Conservation (phyloP, 53 echinoderm and acorn worm species). For the Zoroaster sp. region DNA sequence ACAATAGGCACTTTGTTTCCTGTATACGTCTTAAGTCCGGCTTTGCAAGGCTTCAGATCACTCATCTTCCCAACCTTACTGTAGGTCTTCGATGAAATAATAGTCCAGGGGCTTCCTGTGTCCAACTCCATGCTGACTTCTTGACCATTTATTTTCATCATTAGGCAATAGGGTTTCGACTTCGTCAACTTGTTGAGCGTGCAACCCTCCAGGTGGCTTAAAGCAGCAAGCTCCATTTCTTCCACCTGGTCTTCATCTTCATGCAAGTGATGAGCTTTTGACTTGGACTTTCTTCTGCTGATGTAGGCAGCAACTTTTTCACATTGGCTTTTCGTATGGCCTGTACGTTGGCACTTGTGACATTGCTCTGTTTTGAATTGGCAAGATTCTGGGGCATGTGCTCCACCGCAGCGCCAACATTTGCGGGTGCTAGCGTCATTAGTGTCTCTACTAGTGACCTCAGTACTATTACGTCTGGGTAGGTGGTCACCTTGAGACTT, state of each 20-base stretch:
- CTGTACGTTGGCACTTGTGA: too few relatives aligned
- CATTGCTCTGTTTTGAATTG: background rate
- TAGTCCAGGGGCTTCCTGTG: too few relatives aligned
- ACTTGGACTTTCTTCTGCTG: background rate
- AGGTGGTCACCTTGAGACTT: background rate
- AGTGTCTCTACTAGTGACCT: background rate
- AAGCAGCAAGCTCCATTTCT: background rate
- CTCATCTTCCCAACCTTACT: too few relatives aligned
- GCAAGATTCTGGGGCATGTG: background rate
- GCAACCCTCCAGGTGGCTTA: background rate
- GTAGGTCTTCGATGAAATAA: too few relatives aligned
- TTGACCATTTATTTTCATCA: too few relatives aligned
- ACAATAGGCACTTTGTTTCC: too few relatives aligned
- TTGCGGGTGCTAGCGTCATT: too few relatives aligned
- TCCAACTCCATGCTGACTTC: too few relatives aligned
- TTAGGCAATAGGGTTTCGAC: too few relatives aligned
- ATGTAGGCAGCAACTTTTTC: background rate
- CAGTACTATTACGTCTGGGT: background rate
- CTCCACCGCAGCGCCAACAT: background rate
- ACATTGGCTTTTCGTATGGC: background rate
- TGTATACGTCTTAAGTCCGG: too few relatives aligned
- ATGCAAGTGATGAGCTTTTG: background rate
- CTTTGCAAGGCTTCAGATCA: too few relatives aligned
- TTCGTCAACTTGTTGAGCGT: background rate
- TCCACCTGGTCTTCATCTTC: background rate